Percentiles rank a stretch among this genome's conserved stretches.
Evolutionary conservation across 2,113 vertebrate species (phyloP).

Genomic region (Pantherophis guttatus): DNA sequence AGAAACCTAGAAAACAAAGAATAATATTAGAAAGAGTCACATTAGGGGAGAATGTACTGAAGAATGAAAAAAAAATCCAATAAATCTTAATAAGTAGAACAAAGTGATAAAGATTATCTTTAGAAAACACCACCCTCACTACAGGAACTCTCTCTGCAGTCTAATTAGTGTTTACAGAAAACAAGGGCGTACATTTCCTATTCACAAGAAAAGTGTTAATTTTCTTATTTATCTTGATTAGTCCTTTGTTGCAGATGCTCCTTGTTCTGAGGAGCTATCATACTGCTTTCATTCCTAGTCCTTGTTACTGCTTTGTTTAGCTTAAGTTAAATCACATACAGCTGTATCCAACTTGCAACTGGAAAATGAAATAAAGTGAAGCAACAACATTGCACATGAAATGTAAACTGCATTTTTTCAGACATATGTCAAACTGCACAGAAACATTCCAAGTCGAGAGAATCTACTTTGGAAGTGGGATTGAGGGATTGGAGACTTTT

Average conservation of each 20-base stretch:
- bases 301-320: conserved; percentile 13
- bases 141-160: not conserved
- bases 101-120: not conserved
- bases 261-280: not conserved
- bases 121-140: not conserved
- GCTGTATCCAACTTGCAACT: not conserved
- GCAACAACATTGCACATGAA: not conserved
- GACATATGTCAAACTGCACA: conserved; percentile 4
- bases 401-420: conserved; percentile 21
- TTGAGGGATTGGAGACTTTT: conserved; percentile 6
- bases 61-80: not conserved
- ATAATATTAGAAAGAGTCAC: not conserved
- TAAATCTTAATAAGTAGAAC: not conserved
- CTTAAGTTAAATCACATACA: conserved; percentile 18
- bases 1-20: not conserved
- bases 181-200: not conserved
- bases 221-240: conserved; percentile 26
- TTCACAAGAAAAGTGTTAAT: not conserved
- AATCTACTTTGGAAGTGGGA: conserved; percentile 6
- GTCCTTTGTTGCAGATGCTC: not conserved
- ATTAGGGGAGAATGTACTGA: not conserved
- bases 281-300: not conserved
- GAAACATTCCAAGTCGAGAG: not conserved
- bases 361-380: not conserved
- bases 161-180: conserved; percentile 7